Evolutionary conservation across 2,888 invertebrate species (phyloP).

Genomic region (Synergus gifuensis): DNA sequence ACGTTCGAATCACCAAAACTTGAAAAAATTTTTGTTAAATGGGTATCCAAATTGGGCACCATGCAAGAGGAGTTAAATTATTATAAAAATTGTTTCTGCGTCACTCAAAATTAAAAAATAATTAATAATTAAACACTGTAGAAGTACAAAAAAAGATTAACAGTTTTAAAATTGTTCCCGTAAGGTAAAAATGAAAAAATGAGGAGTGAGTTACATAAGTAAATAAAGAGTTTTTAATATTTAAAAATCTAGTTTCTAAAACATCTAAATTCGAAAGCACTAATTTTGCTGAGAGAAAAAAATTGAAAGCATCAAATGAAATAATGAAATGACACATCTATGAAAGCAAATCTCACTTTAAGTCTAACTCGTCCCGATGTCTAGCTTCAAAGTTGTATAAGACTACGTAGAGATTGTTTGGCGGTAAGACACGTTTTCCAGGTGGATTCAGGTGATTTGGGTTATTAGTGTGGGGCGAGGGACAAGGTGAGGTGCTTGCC

Average conservation of each 20-base stretch:
- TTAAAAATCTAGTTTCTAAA: not conserved
- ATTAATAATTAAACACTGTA: no score
- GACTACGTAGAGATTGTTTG: conserved; percentile 95
- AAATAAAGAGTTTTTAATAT: no score
- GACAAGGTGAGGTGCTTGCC: conserved; percentile 95
- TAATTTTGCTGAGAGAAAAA: not conserved
- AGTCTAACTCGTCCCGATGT: conserved; percentile 95
- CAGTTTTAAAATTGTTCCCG: no score
- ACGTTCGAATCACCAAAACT: not conserved
- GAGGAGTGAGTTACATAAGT: no score
- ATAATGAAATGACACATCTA: not conserved
- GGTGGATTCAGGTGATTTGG: conserved; percentile 72
- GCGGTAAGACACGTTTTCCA: conserved; percentile 81
- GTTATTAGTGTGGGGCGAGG: conserved; percentile 85
- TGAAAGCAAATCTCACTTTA: conserved; percentile 82
- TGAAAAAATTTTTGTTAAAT: not conserved
- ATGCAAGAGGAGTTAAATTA: no score
- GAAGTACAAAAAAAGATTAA: no score
- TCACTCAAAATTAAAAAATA: no score
- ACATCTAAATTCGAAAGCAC: not conserved
- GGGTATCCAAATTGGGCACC: not conserved
- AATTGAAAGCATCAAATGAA: not conserved
- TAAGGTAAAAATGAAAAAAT: no score
- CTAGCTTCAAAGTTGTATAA: conserved; percentile 97
- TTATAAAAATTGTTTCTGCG: no score